Evolutionary conservation across 2,797 vertebrate species (phyloP), one percentile per base, ranked within the genome.

Genomic region (Girardinus metallicus): DNA sequence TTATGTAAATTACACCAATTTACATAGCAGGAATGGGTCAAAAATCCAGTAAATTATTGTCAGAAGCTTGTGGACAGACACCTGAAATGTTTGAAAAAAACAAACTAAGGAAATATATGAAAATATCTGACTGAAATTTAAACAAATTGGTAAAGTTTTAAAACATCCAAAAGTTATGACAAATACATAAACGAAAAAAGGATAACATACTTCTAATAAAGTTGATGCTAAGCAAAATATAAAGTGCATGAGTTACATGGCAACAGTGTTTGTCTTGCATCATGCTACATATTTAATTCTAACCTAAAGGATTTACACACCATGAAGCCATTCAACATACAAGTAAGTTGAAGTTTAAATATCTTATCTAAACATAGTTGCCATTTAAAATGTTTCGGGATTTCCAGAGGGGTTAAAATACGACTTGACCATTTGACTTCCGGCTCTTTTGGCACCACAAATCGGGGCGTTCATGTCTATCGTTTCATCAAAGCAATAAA

Each of bases 401-500:
- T 44, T 34, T 31, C 39, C 23, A 43, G 34, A 26, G 64, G 68
- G 66, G 51, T 41, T n/a, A 55, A 79, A 76, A 41, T 2, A 78
- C 73, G 71, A 72, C 55, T 49, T 73, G 29, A 8, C 10, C 26
- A 21, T 77, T 76, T 71, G 60, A 80, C 75, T 82, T 76, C 47
- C 39, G 23, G 60, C 36, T 39, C 44, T 64, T 39, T 39, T 78
- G 44, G 46, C 31, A 70, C 77, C 71, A 64, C 66, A 80, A 78
- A 79, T 80, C 51, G 80, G 55, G 21, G 43, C 62, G 53, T 80
- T 77, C 15, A 70, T n/a, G 62, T 78, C 49, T 18, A 74, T 57
- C 21, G 44, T 75, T 80, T 80, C 79, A 62, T 75, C 23, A 3
- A 43, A 62, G 34, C 53, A 68, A 72, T 82, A 49, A 85, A 78